Evolutionary conservation across 1,140 invertebrate genomes (phyloP), one percentile per base, ranked within the genome.

Genomic region (Anagrus nilaparvatae): DNA sequence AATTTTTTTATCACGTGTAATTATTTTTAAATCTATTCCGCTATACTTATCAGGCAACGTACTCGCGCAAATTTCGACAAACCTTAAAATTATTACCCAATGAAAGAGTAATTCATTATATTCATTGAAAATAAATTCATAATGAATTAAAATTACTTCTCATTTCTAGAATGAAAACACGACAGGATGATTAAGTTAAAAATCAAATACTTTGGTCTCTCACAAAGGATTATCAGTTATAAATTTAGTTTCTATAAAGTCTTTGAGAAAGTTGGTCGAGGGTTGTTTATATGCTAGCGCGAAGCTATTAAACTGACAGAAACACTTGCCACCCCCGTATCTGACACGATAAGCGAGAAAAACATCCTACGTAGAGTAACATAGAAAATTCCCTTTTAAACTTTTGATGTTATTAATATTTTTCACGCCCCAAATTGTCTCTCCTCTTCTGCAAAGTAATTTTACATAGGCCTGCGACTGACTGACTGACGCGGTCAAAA

Each of bases 241-340:
- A n/a, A n/a, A n/a, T n/a, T n/a, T n/a, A n/a, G n/a, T n/a, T n/a
- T n/a, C n/a, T n/a, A n/a, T n/a, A 47, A 38, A 21, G 40, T 27
- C 21, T 21, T 4, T 21, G 33, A 16, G 30, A 17, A 23, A 18
- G 6, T 36, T 35, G 28, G 29, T 37, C 29, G 43, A 45, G 40
- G 31, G 30, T 27, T 46, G 19, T 21, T 21, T 28, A 24, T 29
- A 31, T 28, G 30, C 13, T 25, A 14, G 54, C 55, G 61, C 60
- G 59, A 66, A 67, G 61, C 65, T 67, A 69, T 69, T 69, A 69
- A 69, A 69, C 66, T 69, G 66, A 69, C 66, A 69, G 66, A 69
- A 67, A 69, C 66, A 67, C 66, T 69, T 69, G 66, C 65, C 65
- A 65, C 56, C 63, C 64, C 59, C 56, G 0, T 21, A 46, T 46